Evolutionary conservation across 1,140 invertebrate species (phyloP).

Genomic region (Drosophila virilis): DNA sequence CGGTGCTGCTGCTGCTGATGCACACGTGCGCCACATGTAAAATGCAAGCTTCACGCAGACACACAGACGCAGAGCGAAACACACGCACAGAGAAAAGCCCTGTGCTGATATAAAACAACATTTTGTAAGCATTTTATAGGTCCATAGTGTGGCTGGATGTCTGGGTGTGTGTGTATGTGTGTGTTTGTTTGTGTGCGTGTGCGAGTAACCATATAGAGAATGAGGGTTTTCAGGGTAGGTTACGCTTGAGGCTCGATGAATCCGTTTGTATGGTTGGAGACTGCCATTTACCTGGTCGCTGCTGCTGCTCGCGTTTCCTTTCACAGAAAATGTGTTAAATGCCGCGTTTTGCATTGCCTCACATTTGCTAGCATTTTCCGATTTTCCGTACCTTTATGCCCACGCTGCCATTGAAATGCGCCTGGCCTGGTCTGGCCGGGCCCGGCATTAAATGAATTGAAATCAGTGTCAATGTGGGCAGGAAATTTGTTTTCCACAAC

Average conservation of each 20-base stretch:
- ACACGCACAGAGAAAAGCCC: neutral
- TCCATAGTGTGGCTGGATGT: constrained; percentile 63
- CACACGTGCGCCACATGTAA: constrained; percentile 77
- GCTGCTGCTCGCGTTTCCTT: constrained; percentile 45
- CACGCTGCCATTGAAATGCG: constrained; percentile 61
- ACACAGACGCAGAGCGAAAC: constrained; percentile 13
- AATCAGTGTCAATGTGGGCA: constrained; percentile 78
- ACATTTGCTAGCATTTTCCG: constrained; percentile 56
- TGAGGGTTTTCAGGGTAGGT: too few species aligned
- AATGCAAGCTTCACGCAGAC: constrained; percentile 63
- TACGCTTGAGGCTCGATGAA: neutral
- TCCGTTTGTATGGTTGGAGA: constrained; percentile 16
- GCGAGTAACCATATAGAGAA: too few species aligned
- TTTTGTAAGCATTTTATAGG: constrained; percentile 81
- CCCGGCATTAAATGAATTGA: constrained; percentile 59
- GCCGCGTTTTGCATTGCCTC: constrained; percentile 77
- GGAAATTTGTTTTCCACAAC: constrained; percentile 61
- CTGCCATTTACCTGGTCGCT: constrained; percentile 15
- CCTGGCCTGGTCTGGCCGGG: neutral
- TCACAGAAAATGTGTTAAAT: constrained; percentile 74
- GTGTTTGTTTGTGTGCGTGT: too few species aligned
- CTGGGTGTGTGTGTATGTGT: neutral
- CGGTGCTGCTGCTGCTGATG: constrained; percentile 51
- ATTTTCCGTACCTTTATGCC: constrained; percentile 43
- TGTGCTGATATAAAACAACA: constrained; percentile 75